phyloP scores from a whole-genome alignment of 2,888 invertebrate genomes.

The Acheta domesticus region DNA sequence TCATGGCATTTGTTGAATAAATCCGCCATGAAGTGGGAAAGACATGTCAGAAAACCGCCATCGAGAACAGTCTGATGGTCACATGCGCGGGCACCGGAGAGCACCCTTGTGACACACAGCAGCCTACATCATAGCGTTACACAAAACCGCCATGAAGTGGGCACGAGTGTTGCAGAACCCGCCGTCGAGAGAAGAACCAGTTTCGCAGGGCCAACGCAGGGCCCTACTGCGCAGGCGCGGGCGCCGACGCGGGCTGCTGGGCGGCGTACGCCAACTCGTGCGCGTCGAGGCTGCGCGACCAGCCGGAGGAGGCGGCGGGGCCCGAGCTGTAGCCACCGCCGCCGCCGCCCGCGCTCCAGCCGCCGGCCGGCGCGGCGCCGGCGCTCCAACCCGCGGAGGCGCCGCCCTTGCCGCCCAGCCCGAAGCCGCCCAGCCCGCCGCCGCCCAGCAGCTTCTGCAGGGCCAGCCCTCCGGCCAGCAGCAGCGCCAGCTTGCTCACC shows the following conservation, averaged over 20 bases:
- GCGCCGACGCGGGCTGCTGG: constrained; percentile 48
- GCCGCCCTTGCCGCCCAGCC: constrained; percentile 37
- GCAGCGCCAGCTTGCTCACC: constrained; percentile 72
- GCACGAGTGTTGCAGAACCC: too few species aligned
- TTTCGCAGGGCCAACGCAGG: too few species aligned
- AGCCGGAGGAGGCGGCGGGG: constrained; percentile 44
- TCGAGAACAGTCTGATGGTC: too few species aligned
- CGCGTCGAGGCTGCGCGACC: constrained; percentile 49
- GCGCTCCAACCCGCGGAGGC: constrained; percentile 22
- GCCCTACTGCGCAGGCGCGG: too few species aligned
- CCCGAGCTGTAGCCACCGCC: constrained; percentile 46
- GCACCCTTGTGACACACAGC: too few species aligned
- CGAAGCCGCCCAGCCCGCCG: constrained; percentile 45
- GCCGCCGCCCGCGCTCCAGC: constrained; percentile 41
- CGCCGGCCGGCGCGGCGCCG: constrained; percentile 24
- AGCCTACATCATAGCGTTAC: too few species aligned
- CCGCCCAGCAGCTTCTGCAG: constrained; percentile 64
- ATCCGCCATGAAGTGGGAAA: too few species aligned
- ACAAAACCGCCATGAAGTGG: too few species aligned
- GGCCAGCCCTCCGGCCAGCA: constrained; percentile 67
- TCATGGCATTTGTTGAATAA: too few species aligned
- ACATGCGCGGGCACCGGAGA: too few species aligned
- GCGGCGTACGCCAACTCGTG: constrained; percentile 70
- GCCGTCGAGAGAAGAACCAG: too few species aligned
- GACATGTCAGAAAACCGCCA: too few species aligned